phyloP scores from a whole-genome alignment of 2,113 vertebrate genomes.

The Pachycephala philippinensis region DNA sequence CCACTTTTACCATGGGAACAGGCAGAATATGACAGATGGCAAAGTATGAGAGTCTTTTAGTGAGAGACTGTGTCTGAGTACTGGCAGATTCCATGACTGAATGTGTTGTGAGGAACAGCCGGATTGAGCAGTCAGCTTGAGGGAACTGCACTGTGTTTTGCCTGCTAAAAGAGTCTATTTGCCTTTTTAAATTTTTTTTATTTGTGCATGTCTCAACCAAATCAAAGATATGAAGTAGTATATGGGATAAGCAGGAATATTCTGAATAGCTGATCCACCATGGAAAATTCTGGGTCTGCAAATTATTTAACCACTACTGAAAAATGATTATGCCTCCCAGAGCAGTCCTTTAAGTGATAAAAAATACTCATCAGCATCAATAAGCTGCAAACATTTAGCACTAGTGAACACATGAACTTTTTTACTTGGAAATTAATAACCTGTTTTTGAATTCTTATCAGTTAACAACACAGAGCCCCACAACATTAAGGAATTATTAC shows the following conservation, averaged over 20 bases:
- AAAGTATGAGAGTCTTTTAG: not conserved
- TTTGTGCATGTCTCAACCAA: not conserved
- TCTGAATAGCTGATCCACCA: not conserved
- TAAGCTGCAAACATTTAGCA: not conserved
- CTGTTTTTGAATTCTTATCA: not conserved
- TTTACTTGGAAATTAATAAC: not conserved
- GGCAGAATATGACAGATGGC: conserved; percentile 17
- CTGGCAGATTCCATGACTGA: not conserved
- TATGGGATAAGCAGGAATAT: not conserved
- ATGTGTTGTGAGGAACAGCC: not conserved
- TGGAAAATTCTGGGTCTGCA: not conserved
- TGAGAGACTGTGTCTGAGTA: conserved; percentile 29
- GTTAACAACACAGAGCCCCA: not conserved
- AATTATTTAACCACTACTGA: not conserved
- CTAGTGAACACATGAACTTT: not conserved
- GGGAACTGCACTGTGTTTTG: not conserved
- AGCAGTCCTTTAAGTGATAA: not conserved
- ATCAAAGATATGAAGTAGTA: not conserved
- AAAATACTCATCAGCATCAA: not conserved
- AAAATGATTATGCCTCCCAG: not conserved
- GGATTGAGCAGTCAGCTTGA: not conserved
- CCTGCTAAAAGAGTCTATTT: not conserved
- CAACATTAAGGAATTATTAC: not conserved
- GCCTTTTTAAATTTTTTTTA: not conserved
- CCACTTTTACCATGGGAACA: not conserved